A percentile compares a stretch with the other conserved stretches of the same genome.
phyloP scores from a whole-genome alignment of 2,113 vertebrate genomes.

The Recurvirostra avosetta region DNA sequence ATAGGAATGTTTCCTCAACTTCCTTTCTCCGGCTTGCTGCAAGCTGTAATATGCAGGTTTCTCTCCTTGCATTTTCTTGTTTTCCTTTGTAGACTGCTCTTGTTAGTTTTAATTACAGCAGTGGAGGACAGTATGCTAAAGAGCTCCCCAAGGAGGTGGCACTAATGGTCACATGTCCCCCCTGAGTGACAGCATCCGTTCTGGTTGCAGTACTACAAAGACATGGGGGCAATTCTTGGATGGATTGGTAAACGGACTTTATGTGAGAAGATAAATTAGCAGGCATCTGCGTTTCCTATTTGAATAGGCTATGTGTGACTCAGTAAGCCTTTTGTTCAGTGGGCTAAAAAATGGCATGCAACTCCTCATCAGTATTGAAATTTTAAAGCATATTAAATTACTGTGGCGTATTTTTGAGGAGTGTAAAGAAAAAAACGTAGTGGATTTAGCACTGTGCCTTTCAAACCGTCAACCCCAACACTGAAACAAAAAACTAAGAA shows the following conservation, averaged over 20 bases:
- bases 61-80: constrained; percentile 39
- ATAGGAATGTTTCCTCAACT: constrained; percentile 18
- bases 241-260: constrained; percentile 58
- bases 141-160: constrained; percentile 58
- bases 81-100: constrained; percentile 53
- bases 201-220: constrained; percentile 57
- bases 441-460: background rate
- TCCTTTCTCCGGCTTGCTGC: background rate
- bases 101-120: constrained; percentile 68
- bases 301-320: constrained; percentile 66
- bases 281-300: constrained; percentile 61
- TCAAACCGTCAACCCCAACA: background rate
- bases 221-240: constrained; percentile 53
- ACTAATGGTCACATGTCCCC: constrained; percentile 56
- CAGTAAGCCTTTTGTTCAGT: constrained; percentile 65
- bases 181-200: constrained; percentile 64
- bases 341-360: constrained; percentile 57
- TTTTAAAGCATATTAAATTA: constrained; percentile 64
- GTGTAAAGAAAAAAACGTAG: background rate
- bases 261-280: constrained; percentile 66
- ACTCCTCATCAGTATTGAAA: constrained; percentile 50
- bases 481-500: background rate
- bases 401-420: constrained; percentile 11
- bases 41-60: background rate
- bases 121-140: constrained; percentile 63